phyloP scores from a whole-genome alignment of 2,888 invertebrate species.

The Rhyacophila evoluta region DNA sequence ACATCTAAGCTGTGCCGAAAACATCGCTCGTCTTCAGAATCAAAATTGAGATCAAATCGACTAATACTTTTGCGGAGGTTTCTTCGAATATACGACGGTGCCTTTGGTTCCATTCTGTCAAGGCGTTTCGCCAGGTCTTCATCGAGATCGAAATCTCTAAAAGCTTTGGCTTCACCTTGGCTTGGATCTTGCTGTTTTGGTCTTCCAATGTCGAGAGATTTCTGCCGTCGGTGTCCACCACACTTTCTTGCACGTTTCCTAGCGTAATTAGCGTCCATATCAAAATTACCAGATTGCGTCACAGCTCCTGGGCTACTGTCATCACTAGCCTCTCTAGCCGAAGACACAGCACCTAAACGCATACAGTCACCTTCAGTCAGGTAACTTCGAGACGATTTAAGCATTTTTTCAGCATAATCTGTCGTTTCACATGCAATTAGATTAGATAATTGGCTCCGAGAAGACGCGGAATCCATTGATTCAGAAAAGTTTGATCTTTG shows the following conservation, averaged over 20 bases:
- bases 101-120: slow-evolving; percentile 51
- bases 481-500: slow-evolving; percentile 52
- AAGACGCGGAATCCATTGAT: slow-evolving; percentile 52
- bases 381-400: slow-evolving; percentile 52
- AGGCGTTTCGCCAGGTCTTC: slow-evolving; percentile 52
- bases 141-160: slow-evolving; percentile 61
- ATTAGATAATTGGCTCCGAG: slow-evolving; percentile 49
- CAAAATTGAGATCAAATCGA: slow-evolving; percentile 53
- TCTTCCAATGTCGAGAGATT: slow-evolving; percentile 51
- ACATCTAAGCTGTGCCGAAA: slow-evolving; percentile 67
- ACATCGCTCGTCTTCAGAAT: slow-evolving; percentile 53
- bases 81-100: slow-evolving; percentile 43
- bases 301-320: slow-evolving; percentile 52
- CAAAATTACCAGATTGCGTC: slow-evolving; percentile 38
- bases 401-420: slow-evolving; percentile 54
- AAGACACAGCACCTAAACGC: slow-evolving; percentile 46
- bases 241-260: slow-evolving; percentile 49
- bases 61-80: slow-evolving; percentile 49
- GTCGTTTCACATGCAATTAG: slow-evolving; percentile 39
- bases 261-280: slow-evolving; percentile 44
- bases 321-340: slow-evolving; percentile 51
- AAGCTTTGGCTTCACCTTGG: slow-evolving; percentile 40
- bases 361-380: slow-evolving; percentile 49
- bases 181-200: slow-evolving; percentile 37
- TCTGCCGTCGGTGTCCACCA: slow-evolving; percentile 50